Evolutionary conservation across 2,888 invertebrate species (phyloP).

Genomic region (Tiliacea citrago): DNA sequence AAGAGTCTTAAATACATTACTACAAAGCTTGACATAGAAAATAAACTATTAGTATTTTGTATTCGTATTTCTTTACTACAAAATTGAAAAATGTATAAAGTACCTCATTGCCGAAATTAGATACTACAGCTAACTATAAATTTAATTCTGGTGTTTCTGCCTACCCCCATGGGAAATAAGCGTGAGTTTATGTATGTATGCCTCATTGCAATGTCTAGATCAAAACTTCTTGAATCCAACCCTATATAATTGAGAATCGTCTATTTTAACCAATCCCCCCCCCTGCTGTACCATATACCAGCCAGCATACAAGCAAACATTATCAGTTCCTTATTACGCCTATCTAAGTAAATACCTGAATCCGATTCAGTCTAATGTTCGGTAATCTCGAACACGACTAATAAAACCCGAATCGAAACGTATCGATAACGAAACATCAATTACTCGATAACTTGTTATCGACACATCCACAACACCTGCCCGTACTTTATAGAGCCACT

Average conservation of each 20-base stretch:
- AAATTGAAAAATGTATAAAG: neutral
- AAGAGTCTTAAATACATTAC: neutral
- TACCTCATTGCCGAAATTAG: neutral
- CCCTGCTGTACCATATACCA: neutral
- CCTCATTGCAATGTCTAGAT: neutral
- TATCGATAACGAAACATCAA: constrained; percentile 72
- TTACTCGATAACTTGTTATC: constrained; percentile 77
- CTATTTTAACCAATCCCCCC: constrained; percentile 20
- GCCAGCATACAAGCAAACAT: constrained; percentile 17
- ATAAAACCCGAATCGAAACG: constrained; percentile 73
- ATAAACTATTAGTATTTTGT: too few species aligned
- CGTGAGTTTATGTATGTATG: neutral
- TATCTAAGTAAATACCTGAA: constrained; percentile 57
- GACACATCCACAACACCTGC: constrained; percentile 79
- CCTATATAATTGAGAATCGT: neutral
- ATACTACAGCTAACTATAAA: too few species aligned
- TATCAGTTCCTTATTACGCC: constrained; percentile 48
- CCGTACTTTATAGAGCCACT: constrained; percentile 54
- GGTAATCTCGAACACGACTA: constrained; percentile 65
- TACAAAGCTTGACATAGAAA: too few species aligned
- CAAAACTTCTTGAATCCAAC: neutral
- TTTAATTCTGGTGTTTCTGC: neutral
- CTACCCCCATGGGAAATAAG: neutral
- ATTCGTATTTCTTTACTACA: neutral
- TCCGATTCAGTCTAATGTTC: constrained; percentile 61